Evolutionary conservation across 2,113 vertebrate genomes (phyloP).

Genomic region (Mustelus asterias): DNA sequence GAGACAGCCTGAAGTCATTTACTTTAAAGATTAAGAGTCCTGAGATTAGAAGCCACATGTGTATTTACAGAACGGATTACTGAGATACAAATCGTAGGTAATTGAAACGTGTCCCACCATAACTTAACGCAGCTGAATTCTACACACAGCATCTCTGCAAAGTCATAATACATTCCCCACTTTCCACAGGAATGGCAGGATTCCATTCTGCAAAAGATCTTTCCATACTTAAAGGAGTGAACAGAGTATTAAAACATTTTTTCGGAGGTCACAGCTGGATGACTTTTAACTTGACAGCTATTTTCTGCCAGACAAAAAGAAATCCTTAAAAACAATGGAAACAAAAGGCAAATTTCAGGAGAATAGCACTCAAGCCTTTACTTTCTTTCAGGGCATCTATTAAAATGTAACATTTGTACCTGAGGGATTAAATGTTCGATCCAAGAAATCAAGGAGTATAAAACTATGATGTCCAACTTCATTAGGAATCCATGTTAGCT

Average conservation of each 20-base stretch:
- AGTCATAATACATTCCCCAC: too few relatives aligned
- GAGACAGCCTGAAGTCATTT: not conserved
- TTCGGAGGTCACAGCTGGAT: not conserved
- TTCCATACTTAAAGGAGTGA: not conserved
- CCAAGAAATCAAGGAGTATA: conserved; percentile 7
- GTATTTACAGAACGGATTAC: not conserved
- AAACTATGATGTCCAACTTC: conserved; percentile 6
- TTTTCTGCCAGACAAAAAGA: not conserved
- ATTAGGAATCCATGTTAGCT: conserved; percentile 32
- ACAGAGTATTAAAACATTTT: not conserved
- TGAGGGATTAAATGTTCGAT: conserved; percentile 29
- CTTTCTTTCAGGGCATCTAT: not conserved
- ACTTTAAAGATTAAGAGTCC: not conserved
- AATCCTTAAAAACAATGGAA: not conserved
- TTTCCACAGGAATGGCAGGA: not conserved
- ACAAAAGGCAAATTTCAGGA: not conserved
- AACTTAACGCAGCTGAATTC: not conserved
- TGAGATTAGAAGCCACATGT: not conserved
- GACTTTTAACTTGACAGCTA: not conserved
- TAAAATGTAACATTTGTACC: not conserved
- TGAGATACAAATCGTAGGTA: not conserved
- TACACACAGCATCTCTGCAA: not conserved
- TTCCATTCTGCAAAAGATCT: not conserved
- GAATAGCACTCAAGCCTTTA: not conserved
- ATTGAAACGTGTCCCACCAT: not conserved